These are phyloP conservation scores for Brienomyrus longianalis DNA, from an alignment of 2,113 vertebrate genomes.

Conservation along the genomic window DNA sequence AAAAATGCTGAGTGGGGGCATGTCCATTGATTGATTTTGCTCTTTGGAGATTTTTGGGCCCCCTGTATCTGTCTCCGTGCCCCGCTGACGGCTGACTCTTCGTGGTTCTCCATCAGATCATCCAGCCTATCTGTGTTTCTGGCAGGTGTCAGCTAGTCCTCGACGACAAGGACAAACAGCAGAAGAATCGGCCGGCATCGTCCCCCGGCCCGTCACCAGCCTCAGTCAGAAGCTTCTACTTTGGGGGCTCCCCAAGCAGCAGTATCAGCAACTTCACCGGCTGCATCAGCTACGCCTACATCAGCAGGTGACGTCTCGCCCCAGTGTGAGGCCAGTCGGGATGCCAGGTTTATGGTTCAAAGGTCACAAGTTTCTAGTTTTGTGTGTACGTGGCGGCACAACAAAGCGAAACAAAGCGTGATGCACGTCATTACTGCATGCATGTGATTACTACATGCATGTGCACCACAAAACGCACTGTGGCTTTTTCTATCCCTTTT, in stretches of 20 bases:
- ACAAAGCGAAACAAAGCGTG: neutral
- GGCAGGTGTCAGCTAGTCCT: conserved; percentile 77
- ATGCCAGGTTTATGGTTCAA: neutral
- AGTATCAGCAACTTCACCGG: conserved; percentile 85
- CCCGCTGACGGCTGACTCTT: neutral
- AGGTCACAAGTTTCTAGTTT: neutral
- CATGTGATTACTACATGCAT: neutral
- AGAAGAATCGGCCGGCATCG: conserved; percentile 59
- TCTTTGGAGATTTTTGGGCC: neutral
- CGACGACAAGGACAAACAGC: conserved; percentile 76
- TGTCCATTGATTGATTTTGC: neutral
- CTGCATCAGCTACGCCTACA: conserved; percentile 90
- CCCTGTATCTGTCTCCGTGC: neutral
- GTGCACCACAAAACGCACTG: no score
- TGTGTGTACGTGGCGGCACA: neutral
- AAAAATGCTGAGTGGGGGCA: neutral
- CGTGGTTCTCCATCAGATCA: neutral
- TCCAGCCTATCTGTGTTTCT: neutral
- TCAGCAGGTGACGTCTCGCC: conserved; percentile 63
- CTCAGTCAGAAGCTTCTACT: conserved; percentile 70
- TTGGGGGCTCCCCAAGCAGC: conserved; percentile 75
- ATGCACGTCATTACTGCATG: no score
- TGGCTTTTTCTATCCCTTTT: neutral
- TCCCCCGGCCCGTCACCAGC: conserved; percentile 39
- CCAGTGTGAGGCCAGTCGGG: neutral